phyloP scores from a whole-genome alignment of 2,888 invertebrate species.

The Meiosimyza decipiens region DNA sequence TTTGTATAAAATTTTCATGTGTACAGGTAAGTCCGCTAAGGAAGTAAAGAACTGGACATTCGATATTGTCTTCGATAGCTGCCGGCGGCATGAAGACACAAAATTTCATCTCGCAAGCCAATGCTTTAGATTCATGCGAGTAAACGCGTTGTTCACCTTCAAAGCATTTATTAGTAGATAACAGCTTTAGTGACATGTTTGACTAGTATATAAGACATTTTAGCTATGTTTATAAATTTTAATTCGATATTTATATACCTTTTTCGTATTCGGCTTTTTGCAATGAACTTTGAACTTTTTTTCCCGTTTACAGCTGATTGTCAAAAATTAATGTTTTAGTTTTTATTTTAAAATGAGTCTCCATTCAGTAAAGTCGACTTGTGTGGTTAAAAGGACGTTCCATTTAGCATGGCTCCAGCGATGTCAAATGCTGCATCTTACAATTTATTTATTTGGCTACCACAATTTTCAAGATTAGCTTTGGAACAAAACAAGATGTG shows the following conservation, averaged over 20 bases:
- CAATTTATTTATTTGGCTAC: too few relatives aligned
- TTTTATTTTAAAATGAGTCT: too few relatives aligned
- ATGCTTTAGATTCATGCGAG: slow-evolving; percentile 67
- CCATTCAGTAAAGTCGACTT: too few relatives aligned
- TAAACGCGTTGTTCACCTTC: slow-evolving; percentile 63
- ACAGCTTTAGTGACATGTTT: slow-evolving; percentile 53
- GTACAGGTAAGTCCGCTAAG: slow-evolving; percentile 93
- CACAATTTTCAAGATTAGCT: too few relatives aligned
- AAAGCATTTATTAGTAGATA: slow-evolving; percentile 55
- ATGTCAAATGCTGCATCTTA: too few relatives aligned
- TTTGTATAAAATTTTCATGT: slow-evolving; percentile 95
- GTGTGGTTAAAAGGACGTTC: too few relatives aligned
- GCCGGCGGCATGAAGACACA: slow-evolving; percentile 90
- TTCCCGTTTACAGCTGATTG: neutral
- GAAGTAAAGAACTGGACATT: slow-evolving; percentile 87
- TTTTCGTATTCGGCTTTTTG: neutral
- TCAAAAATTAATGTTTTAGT: too few relatives aligned
- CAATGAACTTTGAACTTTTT: neutral
- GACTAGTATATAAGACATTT: neutral
- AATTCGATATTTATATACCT: neutral
- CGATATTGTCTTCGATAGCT: slow-evolving; percentile 62
- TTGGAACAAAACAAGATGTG: too few relatives aligned
- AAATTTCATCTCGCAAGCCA: slow-evolving; percentile 94
- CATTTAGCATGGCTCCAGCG: too few relatives aligned
- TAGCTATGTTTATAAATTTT: neutral